Evolutionary conservation across 2,888 invertebrate species (phyloP), one percentile per base, ranked within the genome.

Genomic region (Mesorhabditis belari): DNA sequence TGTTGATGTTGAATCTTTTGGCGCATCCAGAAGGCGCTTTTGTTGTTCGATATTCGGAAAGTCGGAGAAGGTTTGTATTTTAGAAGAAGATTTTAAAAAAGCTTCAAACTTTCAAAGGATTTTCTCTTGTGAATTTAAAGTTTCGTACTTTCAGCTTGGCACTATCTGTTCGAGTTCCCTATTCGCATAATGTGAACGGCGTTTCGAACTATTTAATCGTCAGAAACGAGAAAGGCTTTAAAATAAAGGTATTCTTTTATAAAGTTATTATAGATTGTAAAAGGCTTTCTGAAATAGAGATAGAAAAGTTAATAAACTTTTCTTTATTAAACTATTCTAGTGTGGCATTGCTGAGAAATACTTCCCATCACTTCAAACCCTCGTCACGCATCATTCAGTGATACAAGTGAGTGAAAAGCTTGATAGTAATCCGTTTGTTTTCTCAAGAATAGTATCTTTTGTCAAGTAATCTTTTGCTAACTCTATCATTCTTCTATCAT

Each of bases 311-410:
- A n/a, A n/a, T n/a, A n/a, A n/a, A n/a, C n/a, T n/a, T n/a, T n/a
- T n/a, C n/a, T n/a, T n/a, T n/a, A n/a, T n/a, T n/a, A n/a, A n/a
- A n/a, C n/a, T n/a, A n/a, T n/a, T n/a, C n/a, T n/a, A n/a, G n/a
- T n/a, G n/a, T n/a, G n/a, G n/a, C 2, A 4, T 50, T 12, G 62
- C 59, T 17, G 62, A 62, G 23, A 70, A 70, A 52, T 60, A 56
- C 54, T 70, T 69, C 51, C 60, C 70, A 24, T 65, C 61, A 0
- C 66, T 70, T 29, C 70, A 70, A 60, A 70, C 68, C 66, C 63
- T 70, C 56, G 63, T 70, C 19, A 70, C 70, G 9, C 68, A 70
- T 58, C 64, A 70, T 50, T 70, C 70, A 27, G 70, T 70, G 27
- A 54, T 68, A n/a, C 63, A 60, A 27, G 44, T 35, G n/a, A 35